A percentile compares a stretch with the other conserved stretches of the same genome.
These are phyloP conservation scores for Tridacna gigas DNA, from an alignment of 2,888 invertebrate genomes.

Conservation along the genomic window DNA sequence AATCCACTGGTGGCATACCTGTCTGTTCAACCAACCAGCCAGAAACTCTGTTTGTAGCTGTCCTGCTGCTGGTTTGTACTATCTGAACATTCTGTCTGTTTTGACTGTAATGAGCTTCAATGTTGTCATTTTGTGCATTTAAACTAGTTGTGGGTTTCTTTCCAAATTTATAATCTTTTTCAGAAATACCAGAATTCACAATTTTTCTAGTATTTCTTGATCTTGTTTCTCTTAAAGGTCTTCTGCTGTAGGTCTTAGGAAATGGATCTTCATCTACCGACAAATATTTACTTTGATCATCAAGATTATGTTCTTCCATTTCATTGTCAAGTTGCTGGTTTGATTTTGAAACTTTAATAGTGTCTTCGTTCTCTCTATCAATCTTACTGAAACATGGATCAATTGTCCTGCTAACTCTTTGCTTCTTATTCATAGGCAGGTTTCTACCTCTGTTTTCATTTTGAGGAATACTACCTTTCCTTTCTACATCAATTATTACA, in stretches of 20 bases:
- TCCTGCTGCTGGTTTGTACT: not conserved
- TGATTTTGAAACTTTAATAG: not conserved
- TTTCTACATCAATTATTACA: conserved; percentile 6
- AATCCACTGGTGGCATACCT: not conserved
- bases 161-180: too few relatives aligned
- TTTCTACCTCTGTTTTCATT: not conserved
- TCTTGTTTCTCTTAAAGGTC: not conserved
- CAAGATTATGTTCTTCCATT: too few relatives aligned
- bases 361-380: not conserved
- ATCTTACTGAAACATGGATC: not conserved
- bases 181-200: not conserved
- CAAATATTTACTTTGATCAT: not conserved
- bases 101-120: not conserved
- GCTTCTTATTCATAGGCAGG: not conserved
- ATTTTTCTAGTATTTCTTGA: not conserved
- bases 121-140: not conserved
- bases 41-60: not conserved
- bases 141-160: not conserved
- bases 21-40: not conserved
- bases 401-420: not conserved
- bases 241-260: conserved; percentile 6
- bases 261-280: conserved; percentile 18
- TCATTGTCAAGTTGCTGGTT: not conserved
- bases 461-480: not conserved
- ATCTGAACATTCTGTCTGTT: not conserved